Conservation (phyloP, 2,797 vertebrate genomes). For the Myiothlypis chrysogaster region DNA sequence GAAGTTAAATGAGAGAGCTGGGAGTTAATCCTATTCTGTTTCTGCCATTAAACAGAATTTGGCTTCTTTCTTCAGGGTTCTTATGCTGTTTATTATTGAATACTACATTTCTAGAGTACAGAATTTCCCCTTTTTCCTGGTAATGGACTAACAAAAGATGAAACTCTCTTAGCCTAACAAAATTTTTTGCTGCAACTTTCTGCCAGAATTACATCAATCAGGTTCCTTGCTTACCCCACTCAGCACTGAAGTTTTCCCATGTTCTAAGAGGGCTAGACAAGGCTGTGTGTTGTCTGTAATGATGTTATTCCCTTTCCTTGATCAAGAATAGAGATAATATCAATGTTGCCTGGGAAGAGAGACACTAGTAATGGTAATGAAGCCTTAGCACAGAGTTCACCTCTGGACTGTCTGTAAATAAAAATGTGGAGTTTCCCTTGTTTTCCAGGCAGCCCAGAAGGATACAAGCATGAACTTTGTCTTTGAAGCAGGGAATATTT, state of each 20-base stretch:
- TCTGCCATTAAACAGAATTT: not conserved
- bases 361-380: not conserved
- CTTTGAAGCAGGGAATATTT: not conserved
- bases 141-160: not conserved
- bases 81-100: accelerated
- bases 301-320: not conserved
- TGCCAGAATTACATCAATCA: not conserved
- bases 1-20: not conserved
- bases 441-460: not conserved
- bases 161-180: not conserved
- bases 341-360: not conserved
- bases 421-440: not conserved
- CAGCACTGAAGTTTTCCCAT: not conserved
- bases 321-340: not conserved
- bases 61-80: not conserved
- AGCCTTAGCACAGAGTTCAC: not conserved
- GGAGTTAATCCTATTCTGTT: not conserved
- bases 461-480: not conserved
- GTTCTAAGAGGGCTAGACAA: not conserved
- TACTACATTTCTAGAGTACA: not conserved
- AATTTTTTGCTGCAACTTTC: not conserved
- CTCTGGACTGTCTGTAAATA: not conserved
- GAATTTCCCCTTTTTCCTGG: not conserved
- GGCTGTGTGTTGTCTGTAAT: not conserved
- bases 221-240: not conserved